Evolutionary conservation across 2,797 vertebrate species (phyloP), one percentile per base, ranked within the genome.

Genomic region (Nannoperca obscura): DNA sequence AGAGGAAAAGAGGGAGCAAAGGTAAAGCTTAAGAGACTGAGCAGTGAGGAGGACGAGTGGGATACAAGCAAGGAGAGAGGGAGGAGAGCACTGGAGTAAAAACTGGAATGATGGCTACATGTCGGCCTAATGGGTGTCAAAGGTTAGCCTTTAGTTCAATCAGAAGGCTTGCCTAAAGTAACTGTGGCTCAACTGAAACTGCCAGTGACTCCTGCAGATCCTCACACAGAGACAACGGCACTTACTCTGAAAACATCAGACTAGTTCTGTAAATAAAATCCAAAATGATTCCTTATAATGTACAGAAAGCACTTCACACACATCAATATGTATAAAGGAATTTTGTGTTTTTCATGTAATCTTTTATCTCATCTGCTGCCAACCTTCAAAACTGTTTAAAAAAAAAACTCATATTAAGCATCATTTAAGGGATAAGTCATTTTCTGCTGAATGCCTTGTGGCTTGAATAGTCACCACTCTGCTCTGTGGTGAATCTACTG

Each of bases 31-130:
- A 52, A 15, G 57, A 80, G 44, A 11, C 19, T 62, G 63, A 80
- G 79, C 50, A 66, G 68, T 24, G 66, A 86, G 50, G 64, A 80
- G 70, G 62, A 75, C 7, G 38, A 47, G 40, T 83, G 63, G 65
- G 50, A 81, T 63, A 58, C 24, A 15, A 42, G 68, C 44, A 78
- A 52, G 62, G 7, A 60, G 80, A 71, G 34, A 69, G 5, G 17
- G 63, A 73, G 53, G 71, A 86, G 66, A 66, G 54, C 38, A 64
- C 30, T 53, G 59, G 73, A 8, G 22, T 0, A 5, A 71, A 81
- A 54, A 78, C 52, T 46, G 44, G 24, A 76, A 62, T 24, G 27
- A 54, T 68, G 57, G 38, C 57, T 68, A 30, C 50, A 32, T 67
- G 50, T 73, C 2, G 7, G 20, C n/a, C 71, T 24, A 65, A 55